phyloP scores from a whole-genome alignment of 2,797 vertebrate species.

The Octomys mimax region DNA sequence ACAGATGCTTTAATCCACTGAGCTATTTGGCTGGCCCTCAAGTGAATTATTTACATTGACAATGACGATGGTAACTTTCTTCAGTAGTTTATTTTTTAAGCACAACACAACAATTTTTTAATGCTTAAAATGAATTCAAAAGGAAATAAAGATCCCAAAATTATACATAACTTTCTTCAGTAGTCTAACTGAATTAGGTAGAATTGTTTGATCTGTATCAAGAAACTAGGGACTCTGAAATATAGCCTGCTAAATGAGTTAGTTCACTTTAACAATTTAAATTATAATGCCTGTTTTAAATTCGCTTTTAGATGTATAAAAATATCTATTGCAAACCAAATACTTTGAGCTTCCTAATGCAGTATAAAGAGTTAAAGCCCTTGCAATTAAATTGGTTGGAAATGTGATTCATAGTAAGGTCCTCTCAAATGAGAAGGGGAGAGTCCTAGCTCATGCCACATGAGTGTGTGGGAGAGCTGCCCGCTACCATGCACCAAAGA shows the following conservation, averaged over 20 bases:
- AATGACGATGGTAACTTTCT: background rate
- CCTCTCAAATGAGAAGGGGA: background rate
- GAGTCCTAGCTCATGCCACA: too few relatives aligned
- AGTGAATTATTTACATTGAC: constrained; percentile 34
- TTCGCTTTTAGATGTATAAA: constrained; percentile 5
- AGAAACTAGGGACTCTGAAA: constrained; percentile 4
- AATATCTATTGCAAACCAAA: constrained; percentile 45
- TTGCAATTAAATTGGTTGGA: constrained; percentile 15
- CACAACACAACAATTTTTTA: too few relatives aligned
- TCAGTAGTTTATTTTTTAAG: background rate
- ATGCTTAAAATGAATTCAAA: too few relatives aligned
- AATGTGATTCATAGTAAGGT: background rate
- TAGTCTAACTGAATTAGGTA: constrained; percentile 20
- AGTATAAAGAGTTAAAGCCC: constrained; percentile 5
- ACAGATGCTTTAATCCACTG: too few relatives aligned
- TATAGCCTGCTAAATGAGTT: background rate
- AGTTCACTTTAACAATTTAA: constrained; percentile 17
- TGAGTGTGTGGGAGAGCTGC: too few relatives aligned
- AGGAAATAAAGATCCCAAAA: too few relatives aligned
- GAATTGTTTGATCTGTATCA: constrained; percentile 24
- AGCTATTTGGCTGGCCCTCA: background rate
- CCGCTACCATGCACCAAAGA: too few relatives aligned
- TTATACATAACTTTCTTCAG: background rate
- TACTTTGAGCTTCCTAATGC: background rate
- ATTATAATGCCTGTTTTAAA: constrained; percentile 14